A percentile compares a stretch with the other conserved stretches of the same genome.
Conservation (phyloP, 2,797 vertebrate species). For the Malacoctenus gilli region DNA sequence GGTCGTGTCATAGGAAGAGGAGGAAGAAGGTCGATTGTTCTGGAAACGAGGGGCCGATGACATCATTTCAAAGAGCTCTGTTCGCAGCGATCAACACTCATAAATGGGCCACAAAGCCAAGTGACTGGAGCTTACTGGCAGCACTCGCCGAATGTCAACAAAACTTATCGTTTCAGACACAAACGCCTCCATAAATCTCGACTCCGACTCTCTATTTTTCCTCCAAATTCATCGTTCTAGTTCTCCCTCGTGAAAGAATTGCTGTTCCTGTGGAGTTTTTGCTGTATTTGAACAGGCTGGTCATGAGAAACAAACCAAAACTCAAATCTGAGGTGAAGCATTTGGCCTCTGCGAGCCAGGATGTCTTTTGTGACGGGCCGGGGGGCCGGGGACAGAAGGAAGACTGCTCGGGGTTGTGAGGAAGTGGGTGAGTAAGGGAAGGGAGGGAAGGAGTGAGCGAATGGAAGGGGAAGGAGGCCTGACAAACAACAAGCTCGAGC, state of each 20-base stretch:
- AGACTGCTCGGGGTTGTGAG: constrained; percentile 72
- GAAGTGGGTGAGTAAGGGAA: constrained; percentile 70
- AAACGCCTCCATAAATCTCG: constrained; percentile 34
- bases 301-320: too few relatives aligned
- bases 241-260: constrained; percentile 13
- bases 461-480: constrained; percentile 21
- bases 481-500: constrained; percentile 28
- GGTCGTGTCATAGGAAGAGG: constrained; percentile 79
- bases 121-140: constrained; percentile 15
- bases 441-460: constrained; percentile 45
- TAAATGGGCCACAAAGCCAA: constrained; percentile 44
- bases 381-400: constrained; percentile 76
- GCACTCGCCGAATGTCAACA: constrained; percentile 43
- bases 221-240: constrained; percentile 33
- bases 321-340: constrained; percentile 38
- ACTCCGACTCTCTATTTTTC: constrained; percentile 6
- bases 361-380: constrained; percentile 74
- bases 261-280: background rate
- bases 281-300: constrained; percentile 12
- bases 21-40: constrained; percentile 85
- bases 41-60: constrained; percentile 75
- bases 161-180: constrained; percentile 45
- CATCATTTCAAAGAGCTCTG: constrained; percentile 78
- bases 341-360: constrained; percentile 55
- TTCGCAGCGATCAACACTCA: constrained; percentile 54